These are phyloP conservation scores for Syngnathus floridae DNA, from an alignment of 2,113 vertebrate genomes.

Conservation along the genomic window DNA sequence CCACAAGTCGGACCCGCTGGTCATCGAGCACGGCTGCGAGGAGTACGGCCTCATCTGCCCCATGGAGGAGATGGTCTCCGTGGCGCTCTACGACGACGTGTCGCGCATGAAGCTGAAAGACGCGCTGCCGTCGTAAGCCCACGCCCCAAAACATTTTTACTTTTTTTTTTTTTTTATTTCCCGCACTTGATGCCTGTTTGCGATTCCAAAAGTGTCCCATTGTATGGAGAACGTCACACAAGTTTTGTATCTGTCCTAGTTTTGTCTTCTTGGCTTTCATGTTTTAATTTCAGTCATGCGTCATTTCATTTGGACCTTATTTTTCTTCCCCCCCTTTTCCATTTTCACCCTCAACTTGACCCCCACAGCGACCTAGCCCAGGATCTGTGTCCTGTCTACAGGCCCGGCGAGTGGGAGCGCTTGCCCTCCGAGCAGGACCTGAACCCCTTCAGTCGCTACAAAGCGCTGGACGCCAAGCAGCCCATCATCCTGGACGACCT, in stretches of 20 bases:
- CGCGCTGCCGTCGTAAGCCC: constrained; percentile 91
- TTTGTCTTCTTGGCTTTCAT: no score
- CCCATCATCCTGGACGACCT: constrained; percentile 69
- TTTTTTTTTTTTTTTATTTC: no score
- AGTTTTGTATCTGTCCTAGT: no score
- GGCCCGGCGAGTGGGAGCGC: constrained; percentile 97
- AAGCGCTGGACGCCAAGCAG: constrained; percentile 77
- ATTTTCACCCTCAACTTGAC: constrained; percentile 34
- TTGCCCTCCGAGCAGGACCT: constrained; percentile 89
- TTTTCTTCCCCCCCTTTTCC: neutral
- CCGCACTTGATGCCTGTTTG: no score
- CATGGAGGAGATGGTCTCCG: constrained; percentile 93
- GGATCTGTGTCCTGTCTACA: constrained; percentile 99
- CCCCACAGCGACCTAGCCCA: constrained; percentile 91
- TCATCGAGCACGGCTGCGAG: constrained; percentile 96
- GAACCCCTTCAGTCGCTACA: constrained; percentile 95
- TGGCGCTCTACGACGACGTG: constrained; percentile 92
- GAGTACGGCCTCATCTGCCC: constrained; percentile 97
- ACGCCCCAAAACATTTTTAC: neutral
- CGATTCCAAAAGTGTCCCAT: no score
- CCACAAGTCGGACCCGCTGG: constrained; percentile 94
- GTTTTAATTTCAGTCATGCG: neutral
- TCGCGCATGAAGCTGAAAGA: constrained; percentile 98
- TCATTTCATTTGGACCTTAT: constrained; percentile 45
- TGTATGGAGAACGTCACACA: no score